Evolutionary conservation across 2,113 vertebrate species (phyloP).

Genomic region (Raja brachyura): DNA sequence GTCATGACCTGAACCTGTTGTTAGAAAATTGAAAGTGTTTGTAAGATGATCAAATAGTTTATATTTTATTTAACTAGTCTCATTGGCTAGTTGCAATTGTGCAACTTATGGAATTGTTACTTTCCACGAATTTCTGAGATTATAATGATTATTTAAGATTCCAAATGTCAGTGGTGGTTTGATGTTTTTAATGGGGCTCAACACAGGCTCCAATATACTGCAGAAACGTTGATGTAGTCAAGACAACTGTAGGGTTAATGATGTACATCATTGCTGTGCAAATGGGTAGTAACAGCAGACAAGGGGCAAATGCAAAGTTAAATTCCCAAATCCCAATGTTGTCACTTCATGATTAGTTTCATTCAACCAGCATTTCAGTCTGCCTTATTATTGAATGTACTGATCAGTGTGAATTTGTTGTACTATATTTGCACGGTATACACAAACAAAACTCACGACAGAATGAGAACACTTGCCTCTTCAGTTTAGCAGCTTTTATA

Average conservation of each 20-base stretch:
- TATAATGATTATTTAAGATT: not conserved
- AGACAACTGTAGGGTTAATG: too few species aligned
- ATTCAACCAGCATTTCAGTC: not conserved
- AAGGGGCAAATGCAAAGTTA: too few species aligned
- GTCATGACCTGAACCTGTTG: too few species aligned
- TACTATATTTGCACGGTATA: not conserved
- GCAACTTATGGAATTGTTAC: too few species aligned
- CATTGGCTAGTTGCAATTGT: not conserved
- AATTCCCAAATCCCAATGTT: not conserved
- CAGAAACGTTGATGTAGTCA: too few species aligned
- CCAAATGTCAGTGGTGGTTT: not conserved
- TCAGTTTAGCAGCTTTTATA: not conserved
- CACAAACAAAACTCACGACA: not conserved
- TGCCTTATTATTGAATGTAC: not conserved
- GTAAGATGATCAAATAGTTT: not conserved
- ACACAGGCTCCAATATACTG: too few species aligned
- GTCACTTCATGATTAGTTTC: not conserved
- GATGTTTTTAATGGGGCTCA: too few species aligned
- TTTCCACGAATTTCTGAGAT: not conserved
- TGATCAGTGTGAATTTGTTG: not conserved
- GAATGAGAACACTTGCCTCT: not conserved
- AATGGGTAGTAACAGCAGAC: not conserved
- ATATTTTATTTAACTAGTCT: not conserved
- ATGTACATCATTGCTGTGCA: not conserved
- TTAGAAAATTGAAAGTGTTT: not conserved